phyloP scores from a whole-genome alignment of 2,113 vertebrate genomes.

The Elanoides forficatus region DNA sequence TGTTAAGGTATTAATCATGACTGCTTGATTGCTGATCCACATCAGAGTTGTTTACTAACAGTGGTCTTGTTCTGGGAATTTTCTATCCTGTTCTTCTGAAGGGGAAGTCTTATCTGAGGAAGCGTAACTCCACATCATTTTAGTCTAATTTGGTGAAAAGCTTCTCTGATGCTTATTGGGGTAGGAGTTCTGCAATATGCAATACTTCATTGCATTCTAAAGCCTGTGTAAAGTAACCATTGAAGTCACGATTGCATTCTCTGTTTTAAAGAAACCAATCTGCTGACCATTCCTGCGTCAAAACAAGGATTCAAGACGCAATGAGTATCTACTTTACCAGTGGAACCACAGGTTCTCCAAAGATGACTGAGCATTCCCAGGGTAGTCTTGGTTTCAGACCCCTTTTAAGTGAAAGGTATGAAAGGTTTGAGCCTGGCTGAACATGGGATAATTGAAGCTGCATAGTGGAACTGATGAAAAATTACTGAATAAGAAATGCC shows the following conservation, averaged over 20 bases:
- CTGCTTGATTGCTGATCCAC: not conserved
- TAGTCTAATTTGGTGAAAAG: not conserved
- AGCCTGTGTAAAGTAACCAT: not conserved
- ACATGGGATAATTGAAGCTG: not conserved
- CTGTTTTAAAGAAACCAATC: conserved; percentile 68
- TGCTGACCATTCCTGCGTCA: conserved; percentile 72
- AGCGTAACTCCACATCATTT: not conserved
- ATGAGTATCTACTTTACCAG: conserved; percentile 85
- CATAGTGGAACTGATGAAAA: not conserved
- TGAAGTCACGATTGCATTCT: not conserved
- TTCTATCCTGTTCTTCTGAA: not conserved
- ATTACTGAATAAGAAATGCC: not conserved
- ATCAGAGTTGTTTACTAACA: not conserved
- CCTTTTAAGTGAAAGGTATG: conserved; percentile 73
- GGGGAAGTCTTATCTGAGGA: not conserved
- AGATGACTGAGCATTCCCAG: conserved; percentile 74
- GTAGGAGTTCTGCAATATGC: not conserved
- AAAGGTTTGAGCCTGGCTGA: not conserved
- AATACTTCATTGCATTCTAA: not conserved
- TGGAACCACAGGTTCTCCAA: conserved; percentile 82
- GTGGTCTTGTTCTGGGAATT: not conserved
- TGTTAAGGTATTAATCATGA: not conserved
- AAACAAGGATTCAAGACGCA: conserved; percentile 75
- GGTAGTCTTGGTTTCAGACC: conserved; percentile 71
- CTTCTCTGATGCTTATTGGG: not conserved